phyloP scores from a whole-genome alignment of 23 tunicate species.

The Diplosoma virens region DNA sequence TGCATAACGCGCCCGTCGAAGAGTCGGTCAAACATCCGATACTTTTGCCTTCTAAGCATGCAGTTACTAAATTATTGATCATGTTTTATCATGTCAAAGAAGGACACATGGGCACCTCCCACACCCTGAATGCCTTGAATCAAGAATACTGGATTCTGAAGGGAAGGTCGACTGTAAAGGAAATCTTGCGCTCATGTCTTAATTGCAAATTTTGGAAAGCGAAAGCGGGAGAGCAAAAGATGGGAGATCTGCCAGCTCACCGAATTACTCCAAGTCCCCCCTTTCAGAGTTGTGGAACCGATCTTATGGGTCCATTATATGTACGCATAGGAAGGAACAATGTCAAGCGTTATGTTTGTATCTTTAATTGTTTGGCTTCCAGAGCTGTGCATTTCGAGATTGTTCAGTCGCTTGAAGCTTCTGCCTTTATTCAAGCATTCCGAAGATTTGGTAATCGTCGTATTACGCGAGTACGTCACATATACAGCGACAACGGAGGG shows the following conservation, averaged over 20 bases:
- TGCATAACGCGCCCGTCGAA: too few relatives aligned
- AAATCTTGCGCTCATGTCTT: background rate
- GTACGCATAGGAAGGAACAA: conserved; percentile 17
- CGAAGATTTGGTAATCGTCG: conserved; percentile 27
- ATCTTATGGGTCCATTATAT: conserved; percentile 35
- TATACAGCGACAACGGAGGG: conserved; percentile 21
- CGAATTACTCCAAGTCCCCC: conserved; percentile 31
- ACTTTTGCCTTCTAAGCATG: conserved; percentile 1
- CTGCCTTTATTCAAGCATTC: conserved; percentile 19
- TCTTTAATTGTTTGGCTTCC: conserved; percentile 40
- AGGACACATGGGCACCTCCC: conserved; percentile 35
- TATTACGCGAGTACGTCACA: background rate
- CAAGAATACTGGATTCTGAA: conserved; percentile 16
- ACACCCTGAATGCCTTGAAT: conserved; percentile 17
- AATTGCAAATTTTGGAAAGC: conserved; percentile 24
- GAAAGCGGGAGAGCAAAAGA: conserved; percentile 26
- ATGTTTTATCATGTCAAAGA: conserved; percentile 1
- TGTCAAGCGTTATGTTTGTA: conserved; percentile 37
- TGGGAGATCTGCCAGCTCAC: conserved; percentile 25
- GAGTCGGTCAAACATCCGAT: conserved; percentile 27
- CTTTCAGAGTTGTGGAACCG: conserved; percentile 5
- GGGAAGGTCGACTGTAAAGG: conserved; percentile 26
- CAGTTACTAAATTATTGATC: background rate
- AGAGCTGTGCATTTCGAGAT: conserved; percentile 44
- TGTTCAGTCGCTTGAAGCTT: conserved; percentile 28